Evolutionary conservation across 2,797 vertebrate species (phyloP), one percentile per base, ranked within the genome.

Genomic region (Sebastes iracundus): DNA sequence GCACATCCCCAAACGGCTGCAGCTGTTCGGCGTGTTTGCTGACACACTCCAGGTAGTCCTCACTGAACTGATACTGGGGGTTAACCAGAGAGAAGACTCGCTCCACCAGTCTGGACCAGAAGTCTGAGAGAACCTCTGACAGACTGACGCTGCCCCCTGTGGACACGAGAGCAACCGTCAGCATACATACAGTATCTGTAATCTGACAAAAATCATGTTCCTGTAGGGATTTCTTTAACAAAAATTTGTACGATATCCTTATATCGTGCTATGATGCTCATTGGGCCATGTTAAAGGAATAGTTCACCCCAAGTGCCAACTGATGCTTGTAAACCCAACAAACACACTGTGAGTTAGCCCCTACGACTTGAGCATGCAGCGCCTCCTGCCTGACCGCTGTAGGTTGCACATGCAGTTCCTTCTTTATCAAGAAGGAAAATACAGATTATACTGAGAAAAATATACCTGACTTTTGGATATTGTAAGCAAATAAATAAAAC

Each of bases 31-130:
- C 92, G 8, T 97, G 96, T 80, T 96, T 97, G 59, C 95, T 96
- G 66, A 97, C 96, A 86, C 97, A 98, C 87, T 97, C 96, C 93
- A 98, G 94, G 90, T 97, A 98, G 63, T 97, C 96, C 13, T 96
- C 95, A 10, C 93, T 95, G 86, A 98, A 97, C 91, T 96, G 95
- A 85, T 97, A 98, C 87, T 98, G 97, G 7, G 97, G 97, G 84
- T 98, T 97, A 58, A 98, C 95, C 88, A 98, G 93, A 32, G 97
- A 96, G 82, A 98, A 97, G 62, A 97, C 96, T 38, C 95, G 95
- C 93, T 98, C 97, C 83, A 97, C 94, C 64, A 98, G 94, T 38
- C 95, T 94, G 12, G 95, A 95, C 97, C 97, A 98, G 94, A 98
- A 98, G 82, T 97, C 97, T 20, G 96, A 94, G 74, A 98, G 93